Percentiles rank a stretch among this genome's conserved stretches.
Conservation (phyloP, 2,113 vertebrate genomes). For the Chaetura pelagica region DNA sequence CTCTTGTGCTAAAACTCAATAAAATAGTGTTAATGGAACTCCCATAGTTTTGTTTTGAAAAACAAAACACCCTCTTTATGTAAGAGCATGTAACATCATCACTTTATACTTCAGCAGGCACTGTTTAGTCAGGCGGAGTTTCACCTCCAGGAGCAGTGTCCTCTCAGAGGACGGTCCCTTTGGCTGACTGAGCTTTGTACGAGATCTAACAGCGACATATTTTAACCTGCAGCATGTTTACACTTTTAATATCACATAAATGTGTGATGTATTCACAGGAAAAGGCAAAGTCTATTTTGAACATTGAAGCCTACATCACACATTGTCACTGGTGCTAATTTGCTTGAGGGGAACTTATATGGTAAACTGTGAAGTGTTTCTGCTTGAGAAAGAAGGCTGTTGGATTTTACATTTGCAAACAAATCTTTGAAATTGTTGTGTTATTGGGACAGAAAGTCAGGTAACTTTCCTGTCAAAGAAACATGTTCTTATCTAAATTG, state of each 20-base stretch:
- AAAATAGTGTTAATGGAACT: neutral
- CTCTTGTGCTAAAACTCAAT: neutral
- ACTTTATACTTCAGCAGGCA: neutral
- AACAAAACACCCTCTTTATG: neutral
- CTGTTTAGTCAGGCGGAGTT: neutral
- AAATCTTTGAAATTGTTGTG: neutral
- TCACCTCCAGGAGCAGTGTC: neutral
- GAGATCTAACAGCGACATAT: neutral
- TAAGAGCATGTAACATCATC: neutral
- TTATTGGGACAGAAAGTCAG: neutral
- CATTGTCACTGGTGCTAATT: constrained; percentile 41
- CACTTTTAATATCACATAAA: constrained; percentile 24
- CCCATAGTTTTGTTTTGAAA: neutral
- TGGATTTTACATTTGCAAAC: constrained; percentile 36
- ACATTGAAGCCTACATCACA: constrained; percentile 19
- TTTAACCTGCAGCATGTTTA: constrained; percentile 53
- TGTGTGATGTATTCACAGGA: constrained; percentile 18
- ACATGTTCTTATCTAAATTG: neutral
- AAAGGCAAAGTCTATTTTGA: constrained; percentile 41
- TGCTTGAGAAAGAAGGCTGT: neutral
- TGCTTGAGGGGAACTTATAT: neutral
- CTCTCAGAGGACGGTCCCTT: accelerated
- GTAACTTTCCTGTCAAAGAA: neutral
- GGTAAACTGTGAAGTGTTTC: constrained; percentile 9
- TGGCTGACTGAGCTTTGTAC: neutral